A percentile compares a stretch with the other conserved stretches of the same genome.
phyloP scores from a whole-genome alignment of 2,888 invertebrate genomes.

The Diarsia dahlii region DNA sequence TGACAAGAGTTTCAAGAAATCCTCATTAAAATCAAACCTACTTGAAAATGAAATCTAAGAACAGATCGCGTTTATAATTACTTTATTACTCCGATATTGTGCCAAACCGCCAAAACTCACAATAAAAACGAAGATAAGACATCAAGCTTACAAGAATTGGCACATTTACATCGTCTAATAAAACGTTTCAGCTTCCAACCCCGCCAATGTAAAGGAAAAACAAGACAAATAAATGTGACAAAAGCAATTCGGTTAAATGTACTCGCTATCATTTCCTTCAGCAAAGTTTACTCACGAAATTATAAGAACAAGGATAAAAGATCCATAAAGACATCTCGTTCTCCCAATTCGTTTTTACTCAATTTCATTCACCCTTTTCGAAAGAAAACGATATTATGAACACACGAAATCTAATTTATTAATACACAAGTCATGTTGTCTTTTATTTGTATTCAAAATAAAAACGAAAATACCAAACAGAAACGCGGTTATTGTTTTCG shows the following conservation, averaged over 20 bases:
- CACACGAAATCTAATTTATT: constrained; percentile 61
- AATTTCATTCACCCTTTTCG: constrained; percentile 68
- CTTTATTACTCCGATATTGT: constrained; percentile 1
- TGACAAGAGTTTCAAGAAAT: neutral
- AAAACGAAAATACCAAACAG: constrained; percentile 35
- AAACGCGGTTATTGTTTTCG: constrained; percentile 55
- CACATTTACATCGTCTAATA: constrained; percentile 68
- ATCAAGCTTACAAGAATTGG: constrained; percentile 60
- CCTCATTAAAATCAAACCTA: neutral
- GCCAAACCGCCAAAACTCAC: constrained; percentile 9
- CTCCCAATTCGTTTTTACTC: constrained; percentile 65
- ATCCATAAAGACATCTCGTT: constrained; percentile 65
- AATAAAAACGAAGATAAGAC: constrained; percentile 48
- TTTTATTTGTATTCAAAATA: constrained; percentile 28
- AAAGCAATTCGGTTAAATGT: constrained; percentile 78
- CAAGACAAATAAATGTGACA: constrained; percentile 74
- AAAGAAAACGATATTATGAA: constrained; percentile 69
- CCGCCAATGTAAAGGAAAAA: constrained; percentile 64
- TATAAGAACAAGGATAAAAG: constrained; percentile 67
- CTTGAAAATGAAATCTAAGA: neutral
- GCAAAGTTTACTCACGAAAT: constrained; percentile 66
- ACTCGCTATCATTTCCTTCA: constrained; percentile 72
- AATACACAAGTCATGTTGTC: constrained; percentile 25
- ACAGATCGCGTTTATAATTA: neutral
- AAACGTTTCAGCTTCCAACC: constrained; percentile 69